Conservation (phyloP, 2,797 vertebrate species). For the Chaetodon trifasciatus region DNA sequence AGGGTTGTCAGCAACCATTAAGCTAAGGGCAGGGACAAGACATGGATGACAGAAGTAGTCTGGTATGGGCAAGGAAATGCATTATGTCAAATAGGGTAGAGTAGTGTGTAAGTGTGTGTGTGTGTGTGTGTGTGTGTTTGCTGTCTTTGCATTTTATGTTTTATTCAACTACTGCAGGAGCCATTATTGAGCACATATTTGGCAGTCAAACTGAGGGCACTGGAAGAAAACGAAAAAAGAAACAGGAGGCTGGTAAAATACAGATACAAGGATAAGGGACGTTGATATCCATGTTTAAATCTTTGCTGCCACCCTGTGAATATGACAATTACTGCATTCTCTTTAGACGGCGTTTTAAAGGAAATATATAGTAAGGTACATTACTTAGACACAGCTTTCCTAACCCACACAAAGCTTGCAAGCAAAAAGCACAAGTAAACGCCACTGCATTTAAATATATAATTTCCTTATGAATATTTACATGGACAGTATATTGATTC, state of each 20-base stretch:
- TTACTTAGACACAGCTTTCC: not conserved
- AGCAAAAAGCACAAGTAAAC: not conserved
- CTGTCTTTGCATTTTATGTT: slow-evolving; percentile 11
- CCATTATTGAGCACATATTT: slow-evolving; percentile 23
- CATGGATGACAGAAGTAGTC: not conserved
- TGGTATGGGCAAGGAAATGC: not conserved
- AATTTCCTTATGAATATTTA: not conserved
- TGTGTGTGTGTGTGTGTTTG: slow-evolving; percentile 19
- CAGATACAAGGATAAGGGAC: not conserved
- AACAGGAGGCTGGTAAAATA: not conserved
- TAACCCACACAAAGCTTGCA: not conserved
- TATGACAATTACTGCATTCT: slow-evolving; percentile 46
- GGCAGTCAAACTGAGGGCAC: slow-evolving; percentile 11
- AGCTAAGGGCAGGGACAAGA: not conserved
- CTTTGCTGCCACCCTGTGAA: slow-evolving; percentile 79
- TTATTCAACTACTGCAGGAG: slow-evolving; percentile 20
- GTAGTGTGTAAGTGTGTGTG: not conserved
- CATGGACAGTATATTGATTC: not conserved
- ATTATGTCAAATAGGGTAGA: slow-evolving; percentile 9
- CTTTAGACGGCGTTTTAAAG: not conserved
- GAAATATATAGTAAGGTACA: not conserved
- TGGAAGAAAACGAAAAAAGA: not conserved
- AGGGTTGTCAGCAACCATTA: not conserved
- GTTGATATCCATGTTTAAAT: slow-evolving; percentile 24
- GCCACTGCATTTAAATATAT: not conserved